These are phyloP conservation scores for Agrilus cyanescens DNA, from an alignment of 2,888 invertebrate species.

Conservation along the genomic window DNA sequence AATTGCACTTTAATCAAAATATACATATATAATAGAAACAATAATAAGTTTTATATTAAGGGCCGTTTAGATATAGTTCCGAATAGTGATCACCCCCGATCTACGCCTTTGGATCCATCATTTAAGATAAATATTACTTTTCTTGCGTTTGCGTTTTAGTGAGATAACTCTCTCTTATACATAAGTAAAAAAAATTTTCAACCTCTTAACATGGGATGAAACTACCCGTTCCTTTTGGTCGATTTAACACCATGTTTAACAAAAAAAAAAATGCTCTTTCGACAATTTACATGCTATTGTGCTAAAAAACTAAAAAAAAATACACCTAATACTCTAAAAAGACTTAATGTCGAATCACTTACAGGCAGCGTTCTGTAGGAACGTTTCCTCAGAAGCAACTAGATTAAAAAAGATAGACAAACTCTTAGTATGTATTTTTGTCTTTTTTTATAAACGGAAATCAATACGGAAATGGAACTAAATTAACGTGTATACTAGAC, in stretches of 20 bases:
- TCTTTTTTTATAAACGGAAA: conserved; percentile 5
- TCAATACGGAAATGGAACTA: background rate
- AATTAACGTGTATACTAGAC: background rate
- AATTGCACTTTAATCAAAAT: no score
- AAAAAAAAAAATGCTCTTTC: conserved; percentile 5
- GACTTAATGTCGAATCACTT: conserved; percentile 23
- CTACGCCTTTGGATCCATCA: no score
- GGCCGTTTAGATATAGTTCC: no score
- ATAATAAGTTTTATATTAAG: no score
- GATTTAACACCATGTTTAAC: conserved; percentile 1
- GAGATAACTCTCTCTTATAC: no score
- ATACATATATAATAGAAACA: no score
- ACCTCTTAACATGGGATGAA: no score
- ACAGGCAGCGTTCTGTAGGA: conserved; percentile 32
- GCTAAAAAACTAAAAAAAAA: conserved; percentile 25
- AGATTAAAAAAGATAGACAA: conserved; percentile 17
- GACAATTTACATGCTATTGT: conserved; percentile 27
- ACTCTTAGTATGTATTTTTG: conserved; percentile 9
- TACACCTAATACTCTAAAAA: conserved; percentile 13
- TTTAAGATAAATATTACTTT: no score
- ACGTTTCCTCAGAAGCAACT: conserved; percentile 33
- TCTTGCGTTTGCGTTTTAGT: no score
- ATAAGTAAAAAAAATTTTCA: no score
- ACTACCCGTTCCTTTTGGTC: conserved; percentile 2
- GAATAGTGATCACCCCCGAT: no score